phyloP scores from a whole-genome alignment of 1,140 invertebrate species.

The Charaxes varanes region DNA sequence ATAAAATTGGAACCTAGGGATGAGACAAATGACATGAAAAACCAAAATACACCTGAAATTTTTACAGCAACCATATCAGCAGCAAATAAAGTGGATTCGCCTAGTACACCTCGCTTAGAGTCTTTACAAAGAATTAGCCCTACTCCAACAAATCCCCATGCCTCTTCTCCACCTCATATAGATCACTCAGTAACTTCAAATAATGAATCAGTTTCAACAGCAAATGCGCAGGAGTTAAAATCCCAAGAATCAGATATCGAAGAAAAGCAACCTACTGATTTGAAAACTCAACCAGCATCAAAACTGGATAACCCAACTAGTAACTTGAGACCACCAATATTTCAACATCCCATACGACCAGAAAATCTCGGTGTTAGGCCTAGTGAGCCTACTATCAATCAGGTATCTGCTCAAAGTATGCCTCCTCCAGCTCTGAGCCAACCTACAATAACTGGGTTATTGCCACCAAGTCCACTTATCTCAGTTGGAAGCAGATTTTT shows the following conservation, averaged over 20 bases:
- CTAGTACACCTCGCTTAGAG: constrained; percentile 53
- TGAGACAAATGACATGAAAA: constrained; percentile 74
- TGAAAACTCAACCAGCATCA: constrained; percentile 57
- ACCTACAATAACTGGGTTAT: constrained; percentile 69
- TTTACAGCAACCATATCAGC: constrained; percentile 66
- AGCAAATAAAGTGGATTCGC: constrained; percentile 59
- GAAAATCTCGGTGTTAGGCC: constrained; percentile 60
- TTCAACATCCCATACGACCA: constrained; percentile 59
- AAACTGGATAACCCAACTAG: constrained; percentile 56
- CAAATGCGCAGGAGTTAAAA: constrained; percentile 59
- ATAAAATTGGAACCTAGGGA: constrained; percentile 77
- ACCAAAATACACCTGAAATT: constrained; percentile 62
- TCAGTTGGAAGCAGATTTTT: constrained; percentile 73
- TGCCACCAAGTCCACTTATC: constrained; percentile 74
- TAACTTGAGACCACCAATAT: constrained; percentile 57
- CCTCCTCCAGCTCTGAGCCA: constrained; percentile 68
- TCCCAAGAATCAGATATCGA: constrained; percentile 54
- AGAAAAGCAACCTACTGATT: constrained; percentile 63
- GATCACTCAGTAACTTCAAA: constrained; percentile 59
- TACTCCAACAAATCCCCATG: constrained; percentile 55
- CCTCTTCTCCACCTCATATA: constrained; percentile 56
- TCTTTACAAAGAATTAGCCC: constrained; percentile 60
- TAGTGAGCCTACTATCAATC: constrained; percentile 38
- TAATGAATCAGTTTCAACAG: constrained; percentile 60
- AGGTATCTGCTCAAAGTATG: constrained; percentile 51